These are phyloP conservation scores for Poecilia wingei DNA, from an alignment of 2,797 vertebrate genomes.

Conservation along the genomic window DNA sequence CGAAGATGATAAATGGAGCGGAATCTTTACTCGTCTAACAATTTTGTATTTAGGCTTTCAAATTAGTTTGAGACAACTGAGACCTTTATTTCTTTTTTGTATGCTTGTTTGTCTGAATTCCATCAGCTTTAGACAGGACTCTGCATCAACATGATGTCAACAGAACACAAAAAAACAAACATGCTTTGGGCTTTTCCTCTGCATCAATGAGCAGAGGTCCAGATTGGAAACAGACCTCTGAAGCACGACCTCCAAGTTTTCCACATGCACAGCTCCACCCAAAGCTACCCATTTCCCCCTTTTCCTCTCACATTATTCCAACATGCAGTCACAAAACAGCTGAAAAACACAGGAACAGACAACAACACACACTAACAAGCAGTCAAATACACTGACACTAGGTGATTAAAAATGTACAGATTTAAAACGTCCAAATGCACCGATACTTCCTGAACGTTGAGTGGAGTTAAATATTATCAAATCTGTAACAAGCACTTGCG, in stretches of 20 bases:
- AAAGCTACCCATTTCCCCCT: conserved; percentile 53
- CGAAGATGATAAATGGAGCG: background rate
- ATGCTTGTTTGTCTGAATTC: background rate
- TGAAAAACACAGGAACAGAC: conserved; percentile 25
- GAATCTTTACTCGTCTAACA: background rate
- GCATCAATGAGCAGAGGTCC: conserved; percentile 64
- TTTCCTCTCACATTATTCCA: conserved; percentile 39
- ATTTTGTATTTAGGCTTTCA: background rate
- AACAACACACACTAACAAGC: conserved; percentile 25
- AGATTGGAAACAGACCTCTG: conserved; percentile 82
- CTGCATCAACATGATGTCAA: conserved; percentile 44
- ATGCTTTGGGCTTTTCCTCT: conserved; percentile 43
- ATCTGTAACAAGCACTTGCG: conserved; percentile 12
- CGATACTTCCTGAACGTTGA: conserved; percentile 9
- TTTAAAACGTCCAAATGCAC: conserved; percentile 17
- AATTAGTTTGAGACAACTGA: background rate
- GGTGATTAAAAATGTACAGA: background rate
- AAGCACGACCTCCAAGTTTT: conserved; percentile 56
- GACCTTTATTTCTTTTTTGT: background rate
- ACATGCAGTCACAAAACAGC: conserved; percentile 62
- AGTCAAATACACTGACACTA: background rate
- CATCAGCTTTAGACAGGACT: conserved; percentile 3
- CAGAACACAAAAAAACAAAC: conserved; percentile 60
- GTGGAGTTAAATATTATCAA: conserved; percentile 16
- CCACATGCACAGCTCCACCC: conserved; percentile 60